Base-by-base conservation (phyloP, 2,797 vertebrate species). In the Halcyon leucocephala region DNA sequence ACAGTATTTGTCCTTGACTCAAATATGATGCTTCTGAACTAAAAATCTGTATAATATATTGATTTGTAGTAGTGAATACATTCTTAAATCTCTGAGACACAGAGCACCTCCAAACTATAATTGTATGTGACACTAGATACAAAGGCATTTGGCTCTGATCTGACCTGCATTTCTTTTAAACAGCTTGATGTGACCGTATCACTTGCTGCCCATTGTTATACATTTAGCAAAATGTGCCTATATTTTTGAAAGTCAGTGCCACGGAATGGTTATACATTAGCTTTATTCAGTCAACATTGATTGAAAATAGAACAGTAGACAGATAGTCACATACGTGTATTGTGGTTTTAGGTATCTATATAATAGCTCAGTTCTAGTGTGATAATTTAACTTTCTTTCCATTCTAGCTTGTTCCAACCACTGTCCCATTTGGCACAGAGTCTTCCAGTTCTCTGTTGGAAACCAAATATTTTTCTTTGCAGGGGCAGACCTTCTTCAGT, bases 401-500 rank as follows among this genome's bases (percentile, higher is more conserved):
- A 41, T 93, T 87, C 52, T 65, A 69, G 49, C 80, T 90, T 60
- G 18, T 86, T 93, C 44, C 85, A 92, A 96, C 95, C 60, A 85
- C 25, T 92, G 78, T 97, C 79, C 49, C 25, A 78, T 91, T 93
- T 95, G 93, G 94, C 86, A 96, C 21, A 87, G 64, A 87, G 95
- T 89, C 29, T 69, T 95, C 48, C 64, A 89, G 37, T 78, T 97
- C 79, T 93, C 90, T 94, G 87, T 69, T 95, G 61, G 89, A 97
- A 97, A 91, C 64, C 67, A 97, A 97, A 94, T 94, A 97, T 96
- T 97, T 95, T 97, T 90, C 82, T 96, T 97, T 95, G 72, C 94
- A 87, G 48, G 55, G 89, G 82, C 93, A 96, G 86, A 82, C 86
- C 84, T 97, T 97, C 89, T 89, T 95, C 91, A 90, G 93, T 95